phyloP scores from a whole-genome alignment of 23 tunicate species.

The Ciona savignyi region DNA sequence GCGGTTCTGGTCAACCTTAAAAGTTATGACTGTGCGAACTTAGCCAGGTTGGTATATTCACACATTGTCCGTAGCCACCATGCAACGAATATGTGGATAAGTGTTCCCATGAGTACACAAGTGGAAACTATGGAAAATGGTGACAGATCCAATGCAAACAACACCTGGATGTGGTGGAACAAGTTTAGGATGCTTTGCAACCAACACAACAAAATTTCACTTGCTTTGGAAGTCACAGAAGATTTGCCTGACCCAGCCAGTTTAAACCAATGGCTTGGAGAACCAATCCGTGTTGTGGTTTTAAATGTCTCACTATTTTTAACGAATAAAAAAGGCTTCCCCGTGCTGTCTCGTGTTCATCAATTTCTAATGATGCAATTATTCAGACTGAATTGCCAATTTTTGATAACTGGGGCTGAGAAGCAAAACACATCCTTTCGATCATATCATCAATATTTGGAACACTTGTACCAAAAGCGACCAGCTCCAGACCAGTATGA shows the following conservation, averaged over 20 bases:
- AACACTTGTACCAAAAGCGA: constrained; percentile 34
- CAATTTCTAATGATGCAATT: constrained; percentile 57
- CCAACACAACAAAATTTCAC: constrained; percentile 49
- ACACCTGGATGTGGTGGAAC: constrained; percentile 85
- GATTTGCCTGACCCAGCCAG: constrained; percentile 43
- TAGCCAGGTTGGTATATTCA: constrained; percentile 45
- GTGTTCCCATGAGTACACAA: constrained; percentile 19
- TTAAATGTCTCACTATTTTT: constrained; percentile 51
- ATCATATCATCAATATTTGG: constrained; percentile 65
- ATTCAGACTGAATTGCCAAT: constrained; percentile 54
- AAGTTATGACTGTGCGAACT: constrained; percentile 37
- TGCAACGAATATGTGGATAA: constrained; percentile 58
- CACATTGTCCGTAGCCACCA: constrained; percentile 57
- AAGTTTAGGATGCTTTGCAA: constrained; percentile 69
- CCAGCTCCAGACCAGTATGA: constrained; percentile 66
- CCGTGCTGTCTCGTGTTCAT: constrained; percentile 80
- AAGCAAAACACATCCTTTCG: constrained; percentile 15
- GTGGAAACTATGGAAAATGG: constrained; percentile 6
- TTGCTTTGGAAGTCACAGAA: constrained; percentile 61
- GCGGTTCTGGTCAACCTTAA: constrained; percentile 41
- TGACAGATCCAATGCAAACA: neutral
- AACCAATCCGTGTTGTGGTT: constrained; percentile 66
- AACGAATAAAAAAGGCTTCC: constrained; percentile 84
- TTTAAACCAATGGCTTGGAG: constrained; percentile 85
- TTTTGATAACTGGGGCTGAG: constrained; percentile 38